Evolutionary conservation across 1,140 invertebrate genomes (phyloP).

Genomic region (Macrosteles quadrilineatus): DNA sequence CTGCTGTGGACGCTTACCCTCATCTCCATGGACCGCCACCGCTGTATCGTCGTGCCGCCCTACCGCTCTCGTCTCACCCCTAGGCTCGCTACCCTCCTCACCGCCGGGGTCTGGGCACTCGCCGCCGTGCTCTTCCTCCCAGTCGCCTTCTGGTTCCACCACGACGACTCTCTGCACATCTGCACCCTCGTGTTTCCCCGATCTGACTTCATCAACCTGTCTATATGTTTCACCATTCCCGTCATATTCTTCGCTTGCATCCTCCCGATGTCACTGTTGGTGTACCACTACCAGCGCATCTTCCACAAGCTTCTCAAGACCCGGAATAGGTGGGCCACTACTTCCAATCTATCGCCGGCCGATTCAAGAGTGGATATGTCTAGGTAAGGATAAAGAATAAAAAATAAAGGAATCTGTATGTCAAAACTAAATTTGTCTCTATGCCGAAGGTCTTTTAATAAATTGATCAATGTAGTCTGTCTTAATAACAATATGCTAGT

Average conservation of each 20-base stretch:
- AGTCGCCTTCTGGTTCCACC: slow-evolving; percentile 56
- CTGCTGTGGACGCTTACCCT: slow-evolving; percentile 61
- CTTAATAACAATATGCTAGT: too few relatives aligned
- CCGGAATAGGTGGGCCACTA: slow-evolving; percentile 53
- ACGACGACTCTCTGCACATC: slow-evolving; percentile 43
- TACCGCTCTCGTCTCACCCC: slow-evolving; percentile 58
- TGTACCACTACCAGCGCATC: slow-evolving; percentile 60
- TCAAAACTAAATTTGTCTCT: too few relatives aligned
- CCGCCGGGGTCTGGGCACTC: slow-evolving; percentile 54
- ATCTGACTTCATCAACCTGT: slow-evolving; percentile 52
- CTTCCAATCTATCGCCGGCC: slow-evolving; percentile 32
- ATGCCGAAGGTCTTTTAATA: too few relatives aligned
- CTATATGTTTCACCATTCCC: slow-evolving; percentile 57
- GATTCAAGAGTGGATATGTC: not conserved
- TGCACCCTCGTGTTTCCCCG: slow-evolving; percentile 61
- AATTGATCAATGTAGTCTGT: too few relatives aligned
- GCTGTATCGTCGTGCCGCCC: slow-evolving; percentile 59
- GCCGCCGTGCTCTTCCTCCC: slow-evolving; percentile 56
- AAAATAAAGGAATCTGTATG: too few relatives aligned
- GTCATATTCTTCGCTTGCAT: slow-evolving; percentile 56
- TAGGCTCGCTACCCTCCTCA: slow-evolving; percentile 50
- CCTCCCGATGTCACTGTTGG: slow-evolving; percentile 57
- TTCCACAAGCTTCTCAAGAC: slow-evolving; percentile 59
- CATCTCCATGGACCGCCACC: slow-evolving; percentile 60
- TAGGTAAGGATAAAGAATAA: too few relatives aligned